These are phyloP conservation scores for Cantharis nigra DNA, from an alignment of 2,888 invertebrate genomes.

Conservation along the genomic window DNA sequence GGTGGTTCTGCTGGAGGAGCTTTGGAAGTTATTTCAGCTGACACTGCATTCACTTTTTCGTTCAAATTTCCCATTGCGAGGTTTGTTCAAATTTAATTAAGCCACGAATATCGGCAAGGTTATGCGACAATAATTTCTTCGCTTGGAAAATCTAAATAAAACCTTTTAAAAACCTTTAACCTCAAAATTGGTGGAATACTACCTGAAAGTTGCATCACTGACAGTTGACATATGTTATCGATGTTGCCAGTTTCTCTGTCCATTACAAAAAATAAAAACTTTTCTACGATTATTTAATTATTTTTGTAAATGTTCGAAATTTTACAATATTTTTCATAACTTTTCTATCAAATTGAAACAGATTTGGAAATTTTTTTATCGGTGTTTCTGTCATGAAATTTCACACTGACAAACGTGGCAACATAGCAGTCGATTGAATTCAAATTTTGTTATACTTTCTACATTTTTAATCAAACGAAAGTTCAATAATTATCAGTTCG, in stretches of 20 bases:
- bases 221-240: background rate
- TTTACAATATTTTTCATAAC: background rate
- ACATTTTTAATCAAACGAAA: background rate
- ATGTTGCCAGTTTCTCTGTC: background rate
- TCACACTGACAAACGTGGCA: background rate
- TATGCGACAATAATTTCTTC: background rate
- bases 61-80: conserved; percentile 62
- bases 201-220: background rate
- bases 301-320: background rate
- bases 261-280: background rate
- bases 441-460: background rate
- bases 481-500: background rate
- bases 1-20: conserved; percentile 55
- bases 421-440: background rate
- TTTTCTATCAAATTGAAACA: background rate
- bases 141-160: background rate
- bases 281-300: background rate
- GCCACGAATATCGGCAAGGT: background rate
- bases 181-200: background rate
- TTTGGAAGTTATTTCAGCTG: conserved; percentile 43
- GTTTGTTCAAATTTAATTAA: background rate
- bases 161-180: background rate
- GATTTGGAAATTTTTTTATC: background rate
- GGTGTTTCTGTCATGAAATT: background rate
- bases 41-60: conserved; percentile 59